phyloP scores from a whole-genome alignment of 2,888 invertebrate genomes.

The Lasioglossum pauxillum region DNA sequence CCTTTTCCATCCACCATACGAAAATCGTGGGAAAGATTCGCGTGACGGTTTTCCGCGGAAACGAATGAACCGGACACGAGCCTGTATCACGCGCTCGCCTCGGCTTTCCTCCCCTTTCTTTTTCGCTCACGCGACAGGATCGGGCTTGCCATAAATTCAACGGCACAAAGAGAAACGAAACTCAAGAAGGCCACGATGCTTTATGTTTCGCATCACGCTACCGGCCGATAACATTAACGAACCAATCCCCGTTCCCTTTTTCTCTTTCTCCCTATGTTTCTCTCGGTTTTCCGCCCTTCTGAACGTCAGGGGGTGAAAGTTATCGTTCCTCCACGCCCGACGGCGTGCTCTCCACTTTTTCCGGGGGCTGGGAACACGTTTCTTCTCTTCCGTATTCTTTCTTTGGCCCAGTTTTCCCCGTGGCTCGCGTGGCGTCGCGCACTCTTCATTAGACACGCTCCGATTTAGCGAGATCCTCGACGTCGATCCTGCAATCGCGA shows the following conservation, averaged over 20 bases:
- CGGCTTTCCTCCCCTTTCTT: slow-evolving; percentile 40
- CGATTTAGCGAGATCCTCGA: slow-evolving; percentile 3
- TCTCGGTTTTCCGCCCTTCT: slow-evolving; percentile 47
- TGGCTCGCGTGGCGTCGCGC: neutral
- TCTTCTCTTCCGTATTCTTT: neutral
- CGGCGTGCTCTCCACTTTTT: neutral
- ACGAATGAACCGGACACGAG: slow-evolving; percentile 41
- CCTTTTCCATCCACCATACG: neutral
- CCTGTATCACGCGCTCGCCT: slow-evolving; percentile 20
- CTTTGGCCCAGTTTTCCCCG: slow-evolving; percentile 39
- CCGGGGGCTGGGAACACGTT: neutral
- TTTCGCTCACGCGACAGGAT: slow-evolving; percentile 67
- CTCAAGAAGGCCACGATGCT: slow-evolving; percentile 71
- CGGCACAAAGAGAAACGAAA: slow-evolving; percentile 68
- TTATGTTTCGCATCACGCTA: slow-evolving; percentile 78
- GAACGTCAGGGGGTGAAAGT: slow-evolving; percentile 44
- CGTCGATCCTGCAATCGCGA: neutral
- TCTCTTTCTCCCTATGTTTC: slow-evolving; percentile 4
- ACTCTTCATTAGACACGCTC: slow-evolving; percentile 23
- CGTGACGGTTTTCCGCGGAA: slow-evolving; percentile 37
- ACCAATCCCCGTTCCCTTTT: slow-evolving; percentile 63
- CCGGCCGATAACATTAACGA: slow-evolving; percentile 78
- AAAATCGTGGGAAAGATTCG: neutral
- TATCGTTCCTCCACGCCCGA: slow-evolving; percentile 51
- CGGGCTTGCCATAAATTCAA: slow-evolving; percentile 60